Evolutionary conservation across 1,140 invertebrate genomes (phyloP), one percentile per base, ranked within the genome.

Genomic region (Gonatopus flavifemur): DNA sequence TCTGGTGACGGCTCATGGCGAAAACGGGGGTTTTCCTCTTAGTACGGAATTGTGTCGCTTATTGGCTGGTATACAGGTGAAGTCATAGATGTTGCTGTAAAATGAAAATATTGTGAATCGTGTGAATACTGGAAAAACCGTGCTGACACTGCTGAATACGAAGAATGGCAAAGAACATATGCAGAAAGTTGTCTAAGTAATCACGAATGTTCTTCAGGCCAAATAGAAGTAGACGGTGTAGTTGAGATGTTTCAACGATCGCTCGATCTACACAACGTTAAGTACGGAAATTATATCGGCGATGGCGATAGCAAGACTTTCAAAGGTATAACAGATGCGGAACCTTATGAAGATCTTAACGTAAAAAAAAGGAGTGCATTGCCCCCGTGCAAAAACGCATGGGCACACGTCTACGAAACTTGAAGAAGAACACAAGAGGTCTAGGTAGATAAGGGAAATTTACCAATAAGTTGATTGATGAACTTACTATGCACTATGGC

Each of bases 1-100:
- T 56, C 53, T 31, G 57, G 57, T n/a, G 54, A 60, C 48, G 54
- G 54, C 4, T 44, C 54, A 1, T 59, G 57, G 57, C 12, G 15
- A 21, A 50, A 52, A 43, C 31, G 52, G 38, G 57, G 49, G 2
- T 49, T 46, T 38, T 33, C 39, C 12, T 51, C 52, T 18, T 20
- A 46, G 5, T n/a, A 38, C 15, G 55, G 55, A 10, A 33, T 58
- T 20, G 18, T 21, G 6, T 21, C 35, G 21, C 13, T 58, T n/a
- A 54, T 53, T 28, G 51, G 46, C 1, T 36, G 44, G 45, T 33
- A 9, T 33, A 9, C 32, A 5, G 15, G 15, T 33, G 15, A 33
- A 33, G 15, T 33, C 15, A 13, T 33, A 9, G 32, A 33, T 13
- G 32, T 33, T 4, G 13, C 15, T 9, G 32, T 33, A 9, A 33